These are phyloP conservation scores for Leptodactylus fallax DNA, from an alignment of 2,797 vertebrate genomes.

Conservation along the genomic window DNA sequence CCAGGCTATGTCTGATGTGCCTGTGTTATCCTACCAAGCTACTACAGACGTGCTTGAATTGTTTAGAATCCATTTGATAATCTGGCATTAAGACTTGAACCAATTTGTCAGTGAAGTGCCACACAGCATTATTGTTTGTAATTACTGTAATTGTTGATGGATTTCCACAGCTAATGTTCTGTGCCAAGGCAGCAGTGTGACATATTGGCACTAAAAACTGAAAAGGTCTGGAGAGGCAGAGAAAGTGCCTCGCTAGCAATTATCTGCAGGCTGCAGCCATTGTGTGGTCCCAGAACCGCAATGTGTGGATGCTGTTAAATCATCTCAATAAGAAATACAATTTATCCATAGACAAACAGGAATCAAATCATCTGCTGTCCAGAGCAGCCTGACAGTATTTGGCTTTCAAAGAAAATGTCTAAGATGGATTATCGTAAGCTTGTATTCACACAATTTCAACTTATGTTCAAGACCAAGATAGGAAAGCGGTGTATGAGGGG, in stretches of 20 bases:
- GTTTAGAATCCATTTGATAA: constrained; percentile 42
- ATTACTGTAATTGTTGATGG: constrained; percentile 60
- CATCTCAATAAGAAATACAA: constrained; percentile 12
- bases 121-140: constrained; percentile 45
- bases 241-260: constrained; percentile 37
- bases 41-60: constrained; percentile 30
- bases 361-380: constrained; percentile 18
- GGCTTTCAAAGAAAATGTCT: not conserved
- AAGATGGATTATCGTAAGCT: constrained; percentile 4
- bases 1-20: constrained; percentile 10
- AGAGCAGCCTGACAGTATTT: not conserved
- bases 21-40: constrained; percentile 30
- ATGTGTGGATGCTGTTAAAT: constrained; percentile 33
- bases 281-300: constrained; percentile 37
- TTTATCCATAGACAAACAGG: constrained; percentile 15
- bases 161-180: constrained; percentile 31
- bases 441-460: not conserved
- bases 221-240: constrained; percentile 29
- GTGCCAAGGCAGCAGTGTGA: constrained; percentile 42
- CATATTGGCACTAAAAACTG: constrained; percentile 49
- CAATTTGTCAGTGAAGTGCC: constrained; percentile 50
- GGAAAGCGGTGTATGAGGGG: not conserved
- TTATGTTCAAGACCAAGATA: not conserved
- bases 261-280: constrained; percentile 50
- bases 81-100: constrained; percentile 40